Evolutionary conservation across 2,888 invertebrate genomes (phyloP).

Genomic region (Ligdia adustata): DNA sequence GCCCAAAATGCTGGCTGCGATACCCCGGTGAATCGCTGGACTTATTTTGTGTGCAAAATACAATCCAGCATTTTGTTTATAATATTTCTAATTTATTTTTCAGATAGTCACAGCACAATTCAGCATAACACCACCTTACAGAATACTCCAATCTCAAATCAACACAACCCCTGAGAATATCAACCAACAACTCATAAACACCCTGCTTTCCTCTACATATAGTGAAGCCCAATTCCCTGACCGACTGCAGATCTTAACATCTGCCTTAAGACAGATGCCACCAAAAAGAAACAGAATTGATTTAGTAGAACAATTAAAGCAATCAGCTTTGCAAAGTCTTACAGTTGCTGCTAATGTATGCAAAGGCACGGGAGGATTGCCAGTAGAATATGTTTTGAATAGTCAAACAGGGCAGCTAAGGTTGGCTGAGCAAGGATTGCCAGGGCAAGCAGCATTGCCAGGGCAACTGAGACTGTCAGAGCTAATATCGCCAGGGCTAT

Average conservation of each 20-base stretch:
- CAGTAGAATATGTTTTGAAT: not conserved
- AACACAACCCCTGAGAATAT: conserved; percentile 1
- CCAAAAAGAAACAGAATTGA: conserved; percentile 37
- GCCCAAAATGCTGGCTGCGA: too few relatives aligned
- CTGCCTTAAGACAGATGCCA: conserved; percentile 43
- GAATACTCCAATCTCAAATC: conserved; percentile 3
- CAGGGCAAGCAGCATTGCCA: not conserved
- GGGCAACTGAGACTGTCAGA: not conserved
- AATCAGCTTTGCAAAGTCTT: conserved; percentile 51
- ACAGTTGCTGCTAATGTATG: conserved; percentile 44
- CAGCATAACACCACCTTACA: conserved; percentile 9
- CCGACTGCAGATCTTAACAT: conserved; percentile 39
- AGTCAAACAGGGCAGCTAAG: not conserved
- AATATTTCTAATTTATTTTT: conserved; percentile 9
- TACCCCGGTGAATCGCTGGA: too few relatives aligned
- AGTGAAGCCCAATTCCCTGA: conserved; percentile 38
- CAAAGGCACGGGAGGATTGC: conserved; percentile 16
- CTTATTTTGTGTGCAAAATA: too few relatives aligned
- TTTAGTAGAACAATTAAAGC: conserved; percentile 48
- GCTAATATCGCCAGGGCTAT: not conserved
- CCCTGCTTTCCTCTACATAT: conserved; percentile 15
- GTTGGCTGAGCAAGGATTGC: not conserved
- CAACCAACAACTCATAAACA: conserved; percentile 21
- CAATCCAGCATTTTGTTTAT: too few relatives aligned
- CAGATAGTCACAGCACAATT: conserved; percentile 27